Evolutionary conservation across 1,140 invertebrate species (phyloP), one percentile per base, ranked within the genome.

Genomic region (Neocloeon triangulifer): DNA sequence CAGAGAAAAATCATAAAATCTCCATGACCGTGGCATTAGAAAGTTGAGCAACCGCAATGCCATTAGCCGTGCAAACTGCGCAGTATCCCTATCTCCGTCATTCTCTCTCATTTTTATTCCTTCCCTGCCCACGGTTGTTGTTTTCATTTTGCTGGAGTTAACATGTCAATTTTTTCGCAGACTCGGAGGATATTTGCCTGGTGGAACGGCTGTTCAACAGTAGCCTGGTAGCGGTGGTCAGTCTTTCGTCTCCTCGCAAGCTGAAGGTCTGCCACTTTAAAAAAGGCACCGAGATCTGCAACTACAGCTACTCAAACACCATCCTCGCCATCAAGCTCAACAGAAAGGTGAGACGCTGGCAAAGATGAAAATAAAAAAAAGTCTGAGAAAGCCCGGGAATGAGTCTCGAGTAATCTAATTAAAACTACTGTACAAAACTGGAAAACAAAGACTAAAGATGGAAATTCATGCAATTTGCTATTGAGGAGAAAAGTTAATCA

Each of bases 201-300:
- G 84, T 97, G 32, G 94, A 98, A 54, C 62, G 92, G 29, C 62
- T 98, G 23, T 98, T 97, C 56, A 89, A 84, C 52, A 95, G 88
- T 50, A 94, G 86, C 43, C 61, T 98, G 41, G 84, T 97, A 43
- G 89, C 89, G 15, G 69, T 97, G 44, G 94, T 98, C 32, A 85
- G 80, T 42, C 62, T 88, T 37, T 69, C 75, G 39, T 78, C 84
- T 25, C 89, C 92, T 27, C 65, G 94, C 42, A 96, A 82, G 55
- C 62, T 95, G 13, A 81, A 80, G 60, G 88, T 98, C 18, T 95
- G 85, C 53, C 91, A 98, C 58, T 97, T 94, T 57, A 92, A 92
- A 49, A 95, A 92, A 54, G 84, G 86, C 37, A 91, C 85, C 32
- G 91, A 97, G 61, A 98, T 99, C 51, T 96, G 91, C 56, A 89